These are phyloP conservation scores for Hycleus cichorii DNA, from an alignment of 1,140 invertebrate genomes.

Conservation along the genomic window DNA sequence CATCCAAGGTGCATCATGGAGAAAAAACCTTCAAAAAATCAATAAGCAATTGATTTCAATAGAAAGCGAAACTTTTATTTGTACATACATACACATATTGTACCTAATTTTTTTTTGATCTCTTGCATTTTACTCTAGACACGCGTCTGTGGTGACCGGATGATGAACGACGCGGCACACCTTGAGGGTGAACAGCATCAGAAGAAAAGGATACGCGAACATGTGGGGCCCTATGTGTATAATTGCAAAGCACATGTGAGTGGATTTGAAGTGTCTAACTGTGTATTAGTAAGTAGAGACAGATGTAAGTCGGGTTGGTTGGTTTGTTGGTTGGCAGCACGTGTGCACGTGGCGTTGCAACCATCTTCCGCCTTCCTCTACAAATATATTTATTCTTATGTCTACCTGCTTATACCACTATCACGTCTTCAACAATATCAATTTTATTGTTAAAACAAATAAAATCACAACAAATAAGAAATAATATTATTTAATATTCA, in stretches of 20 bases:
- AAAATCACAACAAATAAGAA: no score
- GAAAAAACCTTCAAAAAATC: background rate
- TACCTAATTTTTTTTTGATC: no score
- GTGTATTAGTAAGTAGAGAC: conserved; percentile 12
- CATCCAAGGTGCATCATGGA: conserved; percentile 5
- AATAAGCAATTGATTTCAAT: no score
- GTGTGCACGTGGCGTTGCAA: conserved; percentile 14
- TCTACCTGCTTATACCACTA: conserved; percentile 12
- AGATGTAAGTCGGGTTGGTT: conserved; percentile 2
- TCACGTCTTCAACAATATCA: background rate
- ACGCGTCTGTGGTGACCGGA: no score
- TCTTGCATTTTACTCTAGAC: no score
- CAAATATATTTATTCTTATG: conserved; percentile 8
- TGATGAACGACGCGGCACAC: background rate
- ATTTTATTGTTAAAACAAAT: no score
- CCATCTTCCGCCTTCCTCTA: conserved; percentile 9
- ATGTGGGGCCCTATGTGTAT: conserved; percentile 6
- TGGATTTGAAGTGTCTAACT: conserved; percentile 13
- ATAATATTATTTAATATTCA: no score
- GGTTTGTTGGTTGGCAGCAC: background rate
- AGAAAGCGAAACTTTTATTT: no score
- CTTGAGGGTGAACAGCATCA: conserved; percentile 3
- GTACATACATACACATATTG: no score
- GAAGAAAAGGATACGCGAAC: conserved; percentile 11
- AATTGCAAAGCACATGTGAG: conserved; percentile 12